phyloP scores from a whole-genome alignment of 2,113 vertebrate species.

The Oenanthe melanoleuca region DNA sequence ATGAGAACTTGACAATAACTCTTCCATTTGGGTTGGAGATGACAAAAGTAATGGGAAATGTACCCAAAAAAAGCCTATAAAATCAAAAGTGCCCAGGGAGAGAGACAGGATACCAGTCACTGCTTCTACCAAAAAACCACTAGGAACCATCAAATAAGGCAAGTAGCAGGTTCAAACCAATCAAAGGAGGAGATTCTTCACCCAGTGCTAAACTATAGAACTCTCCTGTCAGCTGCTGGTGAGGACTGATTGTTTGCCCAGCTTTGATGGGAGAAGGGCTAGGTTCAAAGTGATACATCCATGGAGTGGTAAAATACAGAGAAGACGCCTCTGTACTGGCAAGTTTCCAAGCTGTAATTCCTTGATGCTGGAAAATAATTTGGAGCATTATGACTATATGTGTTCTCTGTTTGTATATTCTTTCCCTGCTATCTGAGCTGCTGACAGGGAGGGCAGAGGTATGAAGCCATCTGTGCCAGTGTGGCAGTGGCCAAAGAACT shows the following conservation, averaged over 20 bases:
- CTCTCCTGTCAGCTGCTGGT: background rate
- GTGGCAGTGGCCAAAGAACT: background rate
- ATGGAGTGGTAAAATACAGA: background rate
- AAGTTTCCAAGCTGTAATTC: background rate
- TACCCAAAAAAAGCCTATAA: background rate
- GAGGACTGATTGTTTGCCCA: background rate
- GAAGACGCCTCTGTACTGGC: background rate
- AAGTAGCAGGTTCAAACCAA: background rate
- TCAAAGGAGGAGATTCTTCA: background rate
- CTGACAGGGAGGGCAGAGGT: background rate
- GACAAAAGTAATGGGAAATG: background rate
- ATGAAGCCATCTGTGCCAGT: background rate
- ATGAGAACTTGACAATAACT: background rate
- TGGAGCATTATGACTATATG: background rate
- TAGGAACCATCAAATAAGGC: background rate
- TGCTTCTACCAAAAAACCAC: background rate
- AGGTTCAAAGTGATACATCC: background rate
- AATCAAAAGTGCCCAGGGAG: background rate
- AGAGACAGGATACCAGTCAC: background rate
- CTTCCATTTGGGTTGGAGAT: background rate
- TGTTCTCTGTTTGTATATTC: background rate
- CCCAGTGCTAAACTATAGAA: accelerated
- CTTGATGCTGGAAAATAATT: background rate
- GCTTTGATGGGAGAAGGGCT: background rate
- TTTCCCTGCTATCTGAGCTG: background rate